These are phyloP conservation scores for Taenaris catops DNA, from an alignment of 2,888 invertebrate species.

Conservation along the genomic window DNA sequence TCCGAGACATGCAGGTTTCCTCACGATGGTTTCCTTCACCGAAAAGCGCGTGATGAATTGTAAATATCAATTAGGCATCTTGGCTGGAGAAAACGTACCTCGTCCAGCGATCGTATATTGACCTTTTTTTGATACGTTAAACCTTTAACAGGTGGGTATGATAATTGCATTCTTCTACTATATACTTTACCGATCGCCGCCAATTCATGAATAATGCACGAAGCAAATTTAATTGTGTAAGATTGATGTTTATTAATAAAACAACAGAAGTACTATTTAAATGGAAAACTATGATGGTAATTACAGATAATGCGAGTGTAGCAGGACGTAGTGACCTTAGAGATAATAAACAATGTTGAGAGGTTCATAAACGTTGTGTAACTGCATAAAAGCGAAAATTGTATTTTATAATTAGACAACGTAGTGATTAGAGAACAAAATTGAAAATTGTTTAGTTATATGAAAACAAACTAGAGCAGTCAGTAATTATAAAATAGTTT, in stretches of 20 bases:
- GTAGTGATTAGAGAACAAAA: no score
- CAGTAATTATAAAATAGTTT: no score
- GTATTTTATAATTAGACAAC: no score
- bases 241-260: constrained; percentile 3
- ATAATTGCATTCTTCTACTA: constrained; percentile 8
- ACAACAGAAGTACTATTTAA: constrained; percentile 12
- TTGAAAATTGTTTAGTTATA: no score
- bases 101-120: constrained; percentile 15
- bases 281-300: constrained; percentile 11
- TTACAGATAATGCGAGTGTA: constrained; percentile 16
- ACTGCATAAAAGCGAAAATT: no score
- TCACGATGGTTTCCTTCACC: constrained; percentile 60
- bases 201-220: constrained; percentile 15
- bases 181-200: constrained; percentile 7
- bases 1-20: constrained; percentile 64
- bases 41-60: constrained; percentile 47
- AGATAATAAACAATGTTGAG: constrained; percentile 11
- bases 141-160: constrained; percentile 2
- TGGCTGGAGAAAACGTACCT: constrained; percentile 26
- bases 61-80: constrained; percentile 47
- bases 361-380: no score
- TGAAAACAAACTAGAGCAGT: no score
- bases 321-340: constrained; percentile 12
- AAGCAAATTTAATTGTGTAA: constrained; percentile 14
- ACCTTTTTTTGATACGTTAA: constrained; percentile 15